Evolutionary conservation across 2,113 vertebrate species (phyloP).

Genomic region (Camelus bactrianus): DNA sequence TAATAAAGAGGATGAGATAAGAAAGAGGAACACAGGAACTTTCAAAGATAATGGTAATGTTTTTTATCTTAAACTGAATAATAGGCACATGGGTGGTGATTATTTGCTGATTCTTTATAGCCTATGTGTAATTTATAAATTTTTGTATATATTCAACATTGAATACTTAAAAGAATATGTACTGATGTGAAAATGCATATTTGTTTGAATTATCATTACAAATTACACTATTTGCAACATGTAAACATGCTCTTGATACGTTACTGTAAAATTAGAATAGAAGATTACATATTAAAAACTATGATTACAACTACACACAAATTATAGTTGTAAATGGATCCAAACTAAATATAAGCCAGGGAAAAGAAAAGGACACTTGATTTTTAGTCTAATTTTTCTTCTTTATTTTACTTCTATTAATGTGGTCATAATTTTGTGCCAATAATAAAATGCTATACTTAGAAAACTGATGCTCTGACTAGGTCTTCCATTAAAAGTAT

Average conservation of each 20-base stretch:
- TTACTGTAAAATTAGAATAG: conserved; percentile 52
- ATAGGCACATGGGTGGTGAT: background rate
- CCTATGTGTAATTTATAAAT: background rate
- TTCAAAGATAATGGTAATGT: conserved; percentile 23
- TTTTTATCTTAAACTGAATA: conserved; percentile 49
- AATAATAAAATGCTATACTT: conserved; percentile 51
- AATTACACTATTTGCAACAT: background rate
- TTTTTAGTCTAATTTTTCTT: conserved; percentile 51
- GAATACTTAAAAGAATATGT: background rate
- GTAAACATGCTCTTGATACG: background rate
- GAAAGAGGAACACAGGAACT: background rate
- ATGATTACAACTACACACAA: conserved; percentile 9
- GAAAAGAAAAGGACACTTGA: conserved; percentile 40
- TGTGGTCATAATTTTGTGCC: conserved; percentile 26
- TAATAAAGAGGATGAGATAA: background rate
- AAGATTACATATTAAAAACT: conserved; percentile 31
- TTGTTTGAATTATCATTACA: conserved; percentile 16
- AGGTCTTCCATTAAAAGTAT: background rate
- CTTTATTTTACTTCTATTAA: conserved; percentile 57
- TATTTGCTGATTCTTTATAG: background rate
- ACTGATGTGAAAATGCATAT: background rate
- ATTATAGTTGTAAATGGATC: conserved; percentile 20
- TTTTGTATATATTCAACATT: background rate
- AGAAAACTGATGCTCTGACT: conserved; percentile 28
- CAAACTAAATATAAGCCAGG: background rate